A percentile compares a stretch with the other conserved stretches of the same genome.
phyloP scores from a whole-genome alignment of 2,797 vertebrate species.

The Aphelocoma californica region DNA sequence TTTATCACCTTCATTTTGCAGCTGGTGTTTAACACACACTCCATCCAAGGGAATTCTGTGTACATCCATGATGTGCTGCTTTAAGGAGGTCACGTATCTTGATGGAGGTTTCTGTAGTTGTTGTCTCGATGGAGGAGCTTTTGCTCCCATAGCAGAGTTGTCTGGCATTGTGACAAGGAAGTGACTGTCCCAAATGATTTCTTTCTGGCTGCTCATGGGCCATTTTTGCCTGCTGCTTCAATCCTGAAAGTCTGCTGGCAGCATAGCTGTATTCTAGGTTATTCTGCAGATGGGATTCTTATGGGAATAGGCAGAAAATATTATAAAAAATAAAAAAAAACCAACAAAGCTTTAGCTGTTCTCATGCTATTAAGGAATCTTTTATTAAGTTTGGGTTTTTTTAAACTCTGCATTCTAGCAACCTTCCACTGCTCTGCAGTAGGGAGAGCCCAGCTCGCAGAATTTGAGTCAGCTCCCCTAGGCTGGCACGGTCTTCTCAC shows the following conservation, averaged over 20 bases:
- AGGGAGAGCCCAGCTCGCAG: neutral
- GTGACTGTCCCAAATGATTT: neutral
- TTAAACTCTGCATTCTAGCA: neutral
- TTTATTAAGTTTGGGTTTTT: neutral
- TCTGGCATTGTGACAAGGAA: neutral
- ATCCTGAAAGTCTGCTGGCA: neutral
- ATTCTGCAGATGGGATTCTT: slow-evolving; percentile 24
- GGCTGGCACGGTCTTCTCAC: neutral
- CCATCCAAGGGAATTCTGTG: neutral
- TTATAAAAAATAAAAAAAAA: neutral
- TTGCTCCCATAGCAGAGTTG: neutral
- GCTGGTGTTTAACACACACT: neutral
- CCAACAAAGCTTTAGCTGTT: neutral
- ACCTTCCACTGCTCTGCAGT: neutral
- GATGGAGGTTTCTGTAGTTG: neutral
- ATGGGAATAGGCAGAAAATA: neutral
- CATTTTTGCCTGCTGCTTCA: neutral
- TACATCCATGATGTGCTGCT: neutral
- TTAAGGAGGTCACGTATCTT: neutral
- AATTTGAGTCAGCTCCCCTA: neutral
- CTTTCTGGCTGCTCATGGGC: neutral
- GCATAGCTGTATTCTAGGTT: neutral
- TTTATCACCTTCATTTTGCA: neutral
- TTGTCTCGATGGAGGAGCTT: neutral
- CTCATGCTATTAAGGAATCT: neutral